phyloP scores from a whole-genome alignment of 2,113 vertebrate species.

The Mionectes macconnelli region DNA sequence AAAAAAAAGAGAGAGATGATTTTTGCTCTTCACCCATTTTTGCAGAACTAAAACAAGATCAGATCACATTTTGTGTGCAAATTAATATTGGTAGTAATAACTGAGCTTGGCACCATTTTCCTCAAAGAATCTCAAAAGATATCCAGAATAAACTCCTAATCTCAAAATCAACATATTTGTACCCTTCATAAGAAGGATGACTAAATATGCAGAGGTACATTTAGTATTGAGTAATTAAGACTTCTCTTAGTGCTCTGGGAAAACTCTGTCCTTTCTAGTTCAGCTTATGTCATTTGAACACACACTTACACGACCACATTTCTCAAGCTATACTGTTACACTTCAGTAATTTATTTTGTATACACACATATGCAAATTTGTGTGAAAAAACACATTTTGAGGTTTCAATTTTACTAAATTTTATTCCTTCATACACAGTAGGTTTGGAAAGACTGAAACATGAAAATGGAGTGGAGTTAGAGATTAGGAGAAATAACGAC shows the following conservation, averaged over 20 bases:
- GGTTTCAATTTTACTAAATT: not conserved
- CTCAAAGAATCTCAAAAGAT: not conserved
- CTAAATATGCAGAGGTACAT: not conserved
- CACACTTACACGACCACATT: not conserved
- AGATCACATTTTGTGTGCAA: not conserved
- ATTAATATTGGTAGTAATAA: not conserved
- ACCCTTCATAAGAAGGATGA: not conserved
- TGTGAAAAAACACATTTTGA: rapidly evolving
- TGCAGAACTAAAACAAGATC: too few species aligned
- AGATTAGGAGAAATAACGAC: not conserved
- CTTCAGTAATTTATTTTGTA: not conserved
- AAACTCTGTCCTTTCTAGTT: not conserved
- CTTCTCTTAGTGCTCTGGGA: not conserved
- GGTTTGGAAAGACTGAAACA: not conserved
- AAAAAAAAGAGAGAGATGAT: not conserved
- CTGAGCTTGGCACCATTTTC: not conserved
- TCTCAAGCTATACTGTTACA: not conserved
- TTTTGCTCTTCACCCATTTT: too few species aligned
- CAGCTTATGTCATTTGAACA: not conserved
- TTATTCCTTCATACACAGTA: not conserved
- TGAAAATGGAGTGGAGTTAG: not conserved
- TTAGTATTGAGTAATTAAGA: not conserved
- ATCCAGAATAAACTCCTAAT: not conserved
- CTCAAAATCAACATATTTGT: not conserved
- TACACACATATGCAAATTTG: not conserved